These are phyloP conservation scores for Apomyelois bistriatella DNA, from an alignment of 2,888 invertebrate genomes.

Conservation along the genomic window DNA sequence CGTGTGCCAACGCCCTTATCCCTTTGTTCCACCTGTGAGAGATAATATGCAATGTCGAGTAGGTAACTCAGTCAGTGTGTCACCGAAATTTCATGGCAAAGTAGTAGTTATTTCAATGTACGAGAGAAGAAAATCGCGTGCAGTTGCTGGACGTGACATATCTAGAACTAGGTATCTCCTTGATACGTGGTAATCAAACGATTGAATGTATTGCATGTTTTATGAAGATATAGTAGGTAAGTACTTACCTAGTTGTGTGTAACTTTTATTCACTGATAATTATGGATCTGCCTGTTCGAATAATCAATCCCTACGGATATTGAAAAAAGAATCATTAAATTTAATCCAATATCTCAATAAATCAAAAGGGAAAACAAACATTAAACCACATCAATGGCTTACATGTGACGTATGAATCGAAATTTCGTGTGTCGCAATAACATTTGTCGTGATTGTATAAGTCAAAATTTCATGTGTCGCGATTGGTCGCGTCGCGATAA, in stretches of 20 bases:
- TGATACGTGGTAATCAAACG: background rate
- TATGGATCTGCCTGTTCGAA: background rate
- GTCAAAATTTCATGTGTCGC: too few species aligned
- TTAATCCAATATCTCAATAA: too few species aligned
- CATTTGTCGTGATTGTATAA: too few species aligned
- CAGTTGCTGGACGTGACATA: background rate
- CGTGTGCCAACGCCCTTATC: background rate
- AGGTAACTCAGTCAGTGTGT: background rate
- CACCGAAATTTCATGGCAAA: background rate
- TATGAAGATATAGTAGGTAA: background rate
- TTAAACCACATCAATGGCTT: too few species aligned
- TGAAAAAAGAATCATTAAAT: too few species aligned
- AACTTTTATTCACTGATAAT: background rate
- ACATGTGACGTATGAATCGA: too few species aligned
- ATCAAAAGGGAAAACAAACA: too few species aligned
- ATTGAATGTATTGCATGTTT: background rate
- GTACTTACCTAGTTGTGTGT: background rate
- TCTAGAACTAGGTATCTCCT: background rate
- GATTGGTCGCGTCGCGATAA: too few species aligned
- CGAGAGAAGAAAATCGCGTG: background rate
- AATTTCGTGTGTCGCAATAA: too few species aligned
- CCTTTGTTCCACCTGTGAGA: slow-evolving; percentile 1
- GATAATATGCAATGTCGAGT: background rate
- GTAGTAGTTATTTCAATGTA: background rate
- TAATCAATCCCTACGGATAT: too few species aligned